Evolutionary conservation across 2,113 vertebrate species (phyloP), one percentile per base, ranked within the genome.

Genomic region (Acrocephalus arundinaceus): DNA sequence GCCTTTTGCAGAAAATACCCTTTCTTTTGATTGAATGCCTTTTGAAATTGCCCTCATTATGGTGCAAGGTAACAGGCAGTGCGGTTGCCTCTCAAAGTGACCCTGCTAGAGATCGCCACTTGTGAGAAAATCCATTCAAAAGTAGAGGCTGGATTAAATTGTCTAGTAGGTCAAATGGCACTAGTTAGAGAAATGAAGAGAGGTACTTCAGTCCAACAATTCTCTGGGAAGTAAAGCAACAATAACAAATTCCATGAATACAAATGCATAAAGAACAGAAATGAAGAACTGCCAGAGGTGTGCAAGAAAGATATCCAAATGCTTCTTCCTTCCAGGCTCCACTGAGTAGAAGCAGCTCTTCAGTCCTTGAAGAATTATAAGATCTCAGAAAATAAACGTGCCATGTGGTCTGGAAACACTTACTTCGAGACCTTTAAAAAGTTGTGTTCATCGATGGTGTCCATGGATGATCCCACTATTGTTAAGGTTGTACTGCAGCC

Each of bases 191-290:
- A 96, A 97, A 96, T 79, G 77, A 95, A 96, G 97, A 98, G 97
- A 92, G 88, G 96, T 97, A 95, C 97, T 98, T 98, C 97, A 98
- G 90, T 68, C 90, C 97, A 98, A 95, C 89, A 90, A 96, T 97
- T 85, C 95, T 97, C 87, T 95, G 90, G 93, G 93, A 98, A 97
- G 97, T 97, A 97, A 98, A 98, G 93, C 95, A 98, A 98, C 96
- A 97, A 84, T 90, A 96, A 98, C 95, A 97, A 97, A 97, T 97
- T 97, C 96, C 95, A 97, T 97, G 96, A 97, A 98, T 98, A 98
- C 90, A 95, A 98, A 97, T 96, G 93, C 67, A 96, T 80, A 52
- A 90, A 84, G 93, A 96, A 76, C 35, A 86, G 59, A 91, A 90
- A 85, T 72, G 62, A 90, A 93, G 84, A 85, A 63, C 46, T 57